Percentiles rank a stretch among this genome's conserved stretches.
Evolutionary conservation across 2,888 invertebrate genomes (phyloP).

Genomic region (Oeneis ivallda): DNA sequence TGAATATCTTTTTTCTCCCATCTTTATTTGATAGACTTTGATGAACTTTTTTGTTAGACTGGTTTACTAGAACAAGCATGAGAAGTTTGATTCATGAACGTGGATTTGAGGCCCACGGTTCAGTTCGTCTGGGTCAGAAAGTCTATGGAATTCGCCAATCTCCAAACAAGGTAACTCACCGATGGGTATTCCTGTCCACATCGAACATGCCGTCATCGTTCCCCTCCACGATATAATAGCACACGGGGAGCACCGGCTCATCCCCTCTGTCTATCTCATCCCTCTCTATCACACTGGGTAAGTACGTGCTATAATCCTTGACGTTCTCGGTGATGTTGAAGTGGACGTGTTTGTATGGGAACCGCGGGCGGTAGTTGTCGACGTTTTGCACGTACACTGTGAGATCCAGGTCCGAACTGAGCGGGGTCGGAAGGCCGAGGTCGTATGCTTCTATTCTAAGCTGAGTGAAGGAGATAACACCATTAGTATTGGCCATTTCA

Average conservation of each 20-base stretch:
- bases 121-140: no score
- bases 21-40: no score
- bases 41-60: no score
- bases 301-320: slow-evolving; percentile 82
- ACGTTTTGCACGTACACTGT: slow-evolving; percentile 94
- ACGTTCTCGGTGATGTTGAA: slow-evolving; percentile 87
- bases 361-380: slow-evolving; percentile 94
- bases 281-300: slow-evolving; percentile 92
- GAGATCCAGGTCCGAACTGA: slow-evolving; percentile 93
- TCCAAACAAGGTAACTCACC: slow-evolving; percentile 78
- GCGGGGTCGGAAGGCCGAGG: slow-evolving; percentile 91
- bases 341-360: slow-evolving; percentile 86
- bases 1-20: no score
- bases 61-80: no score
- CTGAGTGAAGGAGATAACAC: slow-evolving; percentile 64
- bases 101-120: no score
- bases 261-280: slow-evolving; percentile 93
- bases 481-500: no score
- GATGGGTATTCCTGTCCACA: slow-evolving; percentile 87
- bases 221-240: slow-evolving; percentile 94
- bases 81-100: no score
- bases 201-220: slow-evolving; percentile 87
- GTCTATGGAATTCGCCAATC: no score
- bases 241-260: slow-evolving; percentile 91
- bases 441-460: slow-evolving; percentile 95